Evolutionary conservation across 2,797 vertebrate genomes (phyloP).

Genomic region (Leptoclinus maculatus): DNA sequence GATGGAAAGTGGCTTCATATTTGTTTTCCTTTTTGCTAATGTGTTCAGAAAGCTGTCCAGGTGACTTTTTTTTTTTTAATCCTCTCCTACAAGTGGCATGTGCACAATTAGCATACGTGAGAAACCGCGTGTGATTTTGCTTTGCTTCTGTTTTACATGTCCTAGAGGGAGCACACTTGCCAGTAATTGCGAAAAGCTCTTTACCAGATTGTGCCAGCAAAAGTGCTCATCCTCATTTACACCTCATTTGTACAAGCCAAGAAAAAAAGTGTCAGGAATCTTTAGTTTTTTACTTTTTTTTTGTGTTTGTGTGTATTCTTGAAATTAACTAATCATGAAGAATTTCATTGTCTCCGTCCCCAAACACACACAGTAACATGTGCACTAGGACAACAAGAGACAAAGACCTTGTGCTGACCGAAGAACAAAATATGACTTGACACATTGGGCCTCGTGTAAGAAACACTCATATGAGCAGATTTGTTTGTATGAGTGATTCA

Average conservation of each 20-base stretch:
- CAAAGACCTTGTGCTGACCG: neutral
- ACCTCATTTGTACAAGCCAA: slow-evolving; percentile 32
- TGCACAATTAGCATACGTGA: slow-evolving; percentile 56
- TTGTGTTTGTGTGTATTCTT: neutral
- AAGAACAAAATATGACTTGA: neutral
- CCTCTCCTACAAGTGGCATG: slow-evolving; percentile 43
- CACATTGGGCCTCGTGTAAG: neutral
- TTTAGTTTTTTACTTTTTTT: neutral
- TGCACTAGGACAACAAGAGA: neutral
- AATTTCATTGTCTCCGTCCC: neutral
- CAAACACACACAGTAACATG: neutral
- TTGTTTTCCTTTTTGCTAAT: slow-evolving; percentile 43
- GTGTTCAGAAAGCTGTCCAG: slow-evolving; percentile 49
- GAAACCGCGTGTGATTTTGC: slow-evolving; percentile 30
- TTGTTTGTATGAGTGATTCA: neutral
- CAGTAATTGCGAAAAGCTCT: slow-evolving; percentile 60
- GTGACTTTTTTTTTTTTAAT: slow-evolving; percentile 62
- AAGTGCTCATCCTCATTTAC: slow-evolving; percentile 54
- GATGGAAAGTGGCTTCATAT: slow-evolving; percentile 17
- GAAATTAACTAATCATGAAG: neutral
- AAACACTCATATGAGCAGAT: neutral
- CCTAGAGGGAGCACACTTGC: slow-evolving; percentile 42
- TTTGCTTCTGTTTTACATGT: slow-evolving; percentile 40
- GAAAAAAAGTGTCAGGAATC: slow-evolving; percentile 18
- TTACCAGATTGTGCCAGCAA: slow-evolving; percentile 47